These are phyloP conservation scores for Petrolisthes manimaculis DNA, from an alignment of 2,888 invertebrate species.

Conservation along the genomic window DNA sequence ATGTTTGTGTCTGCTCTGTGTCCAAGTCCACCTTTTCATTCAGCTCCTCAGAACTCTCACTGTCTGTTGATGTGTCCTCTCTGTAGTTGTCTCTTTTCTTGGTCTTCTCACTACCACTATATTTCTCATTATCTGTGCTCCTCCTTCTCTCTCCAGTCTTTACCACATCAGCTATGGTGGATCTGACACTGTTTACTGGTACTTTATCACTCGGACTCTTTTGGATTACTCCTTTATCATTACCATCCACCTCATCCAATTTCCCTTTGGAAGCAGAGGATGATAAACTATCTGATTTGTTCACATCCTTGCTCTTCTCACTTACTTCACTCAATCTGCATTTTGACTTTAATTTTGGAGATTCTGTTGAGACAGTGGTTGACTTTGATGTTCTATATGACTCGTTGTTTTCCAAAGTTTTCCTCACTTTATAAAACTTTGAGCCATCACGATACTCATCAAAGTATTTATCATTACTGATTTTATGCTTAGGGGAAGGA, in stretches of 20 bases:
- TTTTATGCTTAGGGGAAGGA: conserved; percentile 4
- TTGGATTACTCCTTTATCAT: conserved; percentile 10
- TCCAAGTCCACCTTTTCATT: conserved; percentile 64
- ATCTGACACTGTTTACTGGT: conserved; percentile 26
- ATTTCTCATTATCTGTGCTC: conserved; percentile 57
- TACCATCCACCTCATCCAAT: background rate
- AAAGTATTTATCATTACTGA: conserved; percentile 19
- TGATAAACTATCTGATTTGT: conserved; percentile 13
- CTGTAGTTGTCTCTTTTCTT: conserved; percentile 37
- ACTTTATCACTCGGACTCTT: conserved; percentile 30
- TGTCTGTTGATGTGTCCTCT: conserved; percentile 62
- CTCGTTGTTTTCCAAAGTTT: conserved; percentile 15
- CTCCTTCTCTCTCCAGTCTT: conserved; percentile 63
- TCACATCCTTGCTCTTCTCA: conserved; percentile 8
- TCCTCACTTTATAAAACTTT: conserved; percentile 34
- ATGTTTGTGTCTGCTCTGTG: conserved; percentile 64
- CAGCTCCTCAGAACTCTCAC: conserved; percentile 63
- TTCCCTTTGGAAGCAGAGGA: conserved; percentile 7
- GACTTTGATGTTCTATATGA: conserved; percentile 10
- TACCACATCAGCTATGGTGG: conserved; percentile 64
- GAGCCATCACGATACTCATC: conserved; percentile 38
- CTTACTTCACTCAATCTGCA: conserved; percentile 17
- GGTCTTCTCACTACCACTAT: conserved; percentile 31
- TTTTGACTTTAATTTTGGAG: conserved; percentile 23
- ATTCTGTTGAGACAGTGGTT: conserved; percentile 14